Base-by-base conservation (phyloP, 2,888 invertebrate genomes). In the Phoenoteleia sp. region DNA sequence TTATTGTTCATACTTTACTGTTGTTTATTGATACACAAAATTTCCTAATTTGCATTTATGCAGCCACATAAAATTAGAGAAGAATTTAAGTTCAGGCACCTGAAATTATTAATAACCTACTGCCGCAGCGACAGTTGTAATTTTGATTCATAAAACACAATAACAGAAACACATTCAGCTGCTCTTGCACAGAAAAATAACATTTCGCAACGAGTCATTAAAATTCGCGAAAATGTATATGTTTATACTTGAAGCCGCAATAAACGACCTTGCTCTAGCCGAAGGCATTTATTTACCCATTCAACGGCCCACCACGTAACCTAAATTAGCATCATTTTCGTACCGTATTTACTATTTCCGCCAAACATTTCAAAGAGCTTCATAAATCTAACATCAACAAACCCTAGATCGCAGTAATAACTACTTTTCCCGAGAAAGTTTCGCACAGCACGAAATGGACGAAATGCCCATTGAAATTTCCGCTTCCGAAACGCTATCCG, bases 341-440 rank as follows among this genome's bases (percentile, higher is more conserved):
- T 67, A 52, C 71, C 56, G 67, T 81, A 74, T 81, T 81, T 81
- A 67, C 81, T 42, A 74, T 67, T 81, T 81, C 72, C 67, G 74
- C 45, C 72, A 60, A 81, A 66, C 66, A 52, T 74, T 81, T 74
- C 52, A 74, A 81, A 81, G 74, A 36, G 74, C 67, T 67, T 81
- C 81, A 60, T 67, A 64, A 74, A 74, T 81, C 81, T 81, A 67
- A 52, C 52, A 74, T 67, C 81, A 81, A 74, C 76, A 71, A 47
- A 71, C 56, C 42, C 29, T 49, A 58, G 49, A 77, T 76, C 71
- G 56, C 58, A 54, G 71, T 81, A 69, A 69, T 66, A 69, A 47
- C 75, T 45, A 60, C 75, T 67, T 58, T 69, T 56, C 42, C 27
- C 21, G 15, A 27, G 47, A 54, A 80, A 80, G 66, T 80, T 80